Evolutionary conservation across 2,888 invertebrate species (phyloP), one percentile per base, ranked within the genome.

Genomic region (Orchesella flavescens): DNA sequence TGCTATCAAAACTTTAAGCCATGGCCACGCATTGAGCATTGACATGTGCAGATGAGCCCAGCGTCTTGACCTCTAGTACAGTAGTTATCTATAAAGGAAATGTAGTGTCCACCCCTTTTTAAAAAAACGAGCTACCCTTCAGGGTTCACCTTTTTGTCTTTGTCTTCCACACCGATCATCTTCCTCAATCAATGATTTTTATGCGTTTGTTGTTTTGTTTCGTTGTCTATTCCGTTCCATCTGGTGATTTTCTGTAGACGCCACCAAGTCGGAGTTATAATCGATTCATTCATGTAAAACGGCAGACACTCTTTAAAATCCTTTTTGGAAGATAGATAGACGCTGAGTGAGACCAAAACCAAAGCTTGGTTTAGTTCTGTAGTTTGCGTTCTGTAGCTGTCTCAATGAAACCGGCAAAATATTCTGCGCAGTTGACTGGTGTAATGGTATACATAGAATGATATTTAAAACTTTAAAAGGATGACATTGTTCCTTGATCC

Each of bases 41-140:
- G 83, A 83, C 83, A 83, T 83, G 83, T 53, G 83, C 75, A 82
- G 68, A 72, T 71, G 82, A 82, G 49, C 72, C 57, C 61, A 76
- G 49, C 72, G 66, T 87, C 87, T 85, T 87, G 87, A 87, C 87
- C 87, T 87, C 86, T 87, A 86, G 83, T 87, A 85, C 86, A 86
- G 87, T 87, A 87, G 87, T 87, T 85, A 87, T 87, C 86, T 84
- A 85, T 85, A 86, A 85, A 85, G 86, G 84, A 69, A 78, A 78
- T 72, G 68, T 80, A 86, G 83, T 86, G 87, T 87, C 87, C 87
- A 87, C 87, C 87, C 86, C 86, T 85, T 86, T 86, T 83, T 84
- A 83, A 85, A 85, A 84, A 83, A 83, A 83, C 83, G 83, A 83
- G 83, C 83, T 83, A 83, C 83, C 82, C 83, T 87, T 75, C 81